Percentiles rank a stretch among this genome's conserved stretches.
Conservation (phyloP, 2,888 invertebrate species). For the Monoplex corrugatus region DNA sequence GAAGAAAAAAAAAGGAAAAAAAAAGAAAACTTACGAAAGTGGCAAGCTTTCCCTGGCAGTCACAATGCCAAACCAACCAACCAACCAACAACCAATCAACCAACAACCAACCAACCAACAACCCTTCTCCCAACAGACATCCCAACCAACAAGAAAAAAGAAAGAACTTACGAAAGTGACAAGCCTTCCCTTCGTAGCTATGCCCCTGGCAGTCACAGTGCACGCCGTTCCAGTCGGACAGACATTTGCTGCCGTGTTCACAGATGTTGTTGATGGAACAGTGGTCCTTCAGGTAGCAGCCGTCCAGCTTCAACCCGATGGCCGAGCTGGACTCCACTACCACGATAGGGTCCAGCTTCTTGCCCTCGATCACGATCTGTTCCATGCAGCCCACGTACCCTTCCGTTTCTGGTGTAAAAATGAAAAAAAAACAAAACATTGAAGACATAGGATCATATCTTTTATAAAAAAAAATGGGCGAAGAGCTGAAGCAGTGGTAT, state of each 20-base stretch:
- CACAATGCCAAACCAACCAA: too few relatives aligned
- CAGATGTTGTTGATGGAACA: conserved; percentile 83
- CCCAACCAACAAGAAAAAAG: conserved; percentile 51
- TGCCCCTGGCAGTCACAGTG: conserved; percentile 92
- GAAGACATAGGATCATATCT: too few relatives aligned
- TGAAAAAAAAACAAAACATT: not conserved
- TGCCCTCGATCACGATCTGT: conserved; percentile 75
- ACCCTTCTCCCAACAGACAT: not conserved
- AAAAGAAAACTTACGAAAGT: too few relatives aligned
- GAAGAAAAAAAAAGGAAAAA: too few relatives aligned
- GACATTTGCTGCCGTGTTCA: conserved; percentile 95
- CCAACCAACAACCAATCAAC: too few relatives aligned
- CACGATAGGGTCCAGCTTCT: conserved; percentile 76
- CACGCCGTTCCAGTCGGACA: conserved; percentile 91
- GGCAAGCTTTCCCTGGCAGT: too few relatives aligned
- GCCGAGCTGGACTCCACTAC: conserved; percentile 71
- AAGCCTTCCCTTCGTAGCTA: conserved; percentile 95
- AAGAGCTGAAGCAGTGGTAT: too few relatives aligned
- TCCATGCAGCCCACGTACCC: conserved; percentile 81
- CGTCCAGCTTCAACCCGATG: conserved; percentile 76
- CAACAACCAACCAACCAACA: too few relatives aligned
- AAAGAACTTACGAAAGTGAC: conserved; percentile 92
- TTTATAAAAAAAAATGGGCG: too few relatives aligned
- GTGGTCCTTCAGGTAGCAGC: conserved; percentile 76
- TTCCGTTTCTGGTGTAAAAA: conserved; percentile 58